Evolutionary conservation across 2,797 vertebrate species (phyloP), one percentile per base, ranked within the genome.

Genomic region (Anas acuta): DNA sequence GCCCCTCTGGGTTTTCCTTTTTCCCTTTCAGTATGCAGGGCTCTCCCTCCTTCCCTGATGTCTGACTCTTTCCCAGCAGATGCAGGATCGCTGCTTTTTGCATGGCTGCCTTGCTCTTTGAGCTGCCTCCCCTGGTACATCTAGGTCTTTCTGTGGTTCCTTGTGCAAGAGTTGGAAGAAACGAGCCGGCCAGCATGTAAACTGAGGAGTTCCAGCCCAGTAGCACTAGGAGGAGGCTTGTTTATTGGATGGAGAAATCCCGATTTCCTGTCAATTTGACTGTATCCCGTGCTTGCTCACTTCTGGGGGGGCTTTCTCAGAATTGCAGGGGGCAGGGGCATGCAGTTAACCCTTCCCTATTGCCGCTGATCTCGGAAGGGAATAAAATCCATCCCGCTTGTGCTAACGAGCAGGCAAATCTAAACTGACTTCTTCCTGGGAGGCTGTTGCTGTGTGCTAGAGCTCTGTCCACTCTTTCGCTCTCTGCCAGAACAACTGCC

Each of bases 1-100:
- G 84, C 54, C 83, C 45, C 89, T 69, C 65, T 49, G 95, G 70
- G 54, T 84, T 95, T 90, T 91, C 47, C 43, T 86, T 73, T n/a
- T 95, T 90, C 89, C 47, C 39, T 86, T 70, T 32, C 54, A 20
- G 76, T 83, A 45, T 32, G 16, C 51, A 76, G 84, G 61, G 73
- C 70, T 74, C 64, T 22, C 9, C 23, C 69, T 80, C 54, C 69
- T 92, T 32, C 32, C 35, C 65, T 45, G 15, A 14, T 7, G 0
- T 12, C 85, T 62, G 13, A 25, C 62, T 69, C 70, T 62, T 82
- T 76, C 64, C 85, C 65, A 56, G 8, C 26, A 9, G 2, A 0
- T 35, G 30, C 85, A 84, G 86, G 61, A 0, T 85, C 3, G 3
- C 54, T 92, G 72, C 7, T 43, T 78, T 77, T 47, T 77, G 87